These are phyloP conservation scores for Xylota segnis DNA, from an alignment of 2,888 invertebrate genomes.

Conservation along the genomic window DNA sequence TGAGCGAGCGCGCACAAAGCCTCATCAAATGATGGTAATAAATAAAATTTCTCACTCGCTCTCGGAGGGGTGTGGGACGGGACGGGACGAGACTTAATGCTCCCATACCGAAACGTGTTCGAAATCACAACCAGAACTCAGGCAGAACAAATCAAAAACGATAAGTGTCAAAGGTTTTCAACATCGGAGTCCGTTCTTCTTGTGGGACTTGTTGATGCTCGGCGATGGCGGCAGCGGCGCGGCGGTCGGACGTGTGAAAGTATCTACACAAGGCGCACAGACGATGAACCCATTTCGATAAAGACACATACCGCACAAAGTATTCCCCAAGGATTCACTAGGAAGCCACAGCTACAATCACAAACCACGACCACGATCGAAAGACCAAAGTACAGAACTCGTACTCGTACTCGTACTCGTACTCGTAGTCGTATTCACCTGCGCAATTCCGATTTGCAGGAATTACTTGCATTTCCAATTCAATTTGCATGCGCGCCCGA, in stretches of 20 bases:
- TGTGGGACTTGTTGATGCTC: constrained; percentile 27
- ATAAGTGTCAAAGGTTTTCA: constrained; percentile 77
- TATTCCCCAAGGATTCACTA: constrained; percentile 58
- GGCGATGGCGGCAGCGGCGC: constrained; percentile 1
- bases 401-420: not conserved
- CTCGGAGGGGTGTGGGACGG: not conserved
- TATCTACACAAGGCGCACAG: constrained; percentile 63
- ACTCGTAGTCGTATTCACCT: constrained; percentile 61
- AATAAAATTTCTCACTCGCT: constrained; percentile 74
- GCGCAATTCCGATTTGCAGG: constrained; percentile 71
- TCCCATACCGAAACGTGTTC: constrained; percentile 67
- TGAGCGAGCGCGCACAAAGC: constrained; percentile 42
- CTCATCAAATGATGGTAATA: constrained; percentile 67
- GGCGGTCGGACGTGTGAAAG: constrained; percentile 70
- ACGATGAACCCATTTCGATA: constrained; percentile 75
- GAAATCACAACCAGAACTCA: constrained; percentile 71
- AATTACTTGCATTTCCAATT: constrained; percentile 74
- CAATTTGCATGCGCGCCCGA: constrained; percentile 71
- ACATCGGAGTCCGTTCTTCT: constrained; percentile 44
- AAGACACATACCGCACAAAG: constrained; percentile 65
- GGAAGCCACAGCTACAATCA: constrained; percentile 44
- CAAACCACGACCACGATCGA: constrained; percentile 1
- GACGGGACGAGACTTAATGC: constrained; percentile 33
- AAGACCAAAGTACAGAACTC: constrained; percentile 11
- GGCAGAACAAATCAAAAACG: constrained; percentile 76